These are phyloP conservation scores for Odontocolon sp. DNA, from an alignment of 2,888 invertebrate genomes.

Conservation along the genomic window DNA sequence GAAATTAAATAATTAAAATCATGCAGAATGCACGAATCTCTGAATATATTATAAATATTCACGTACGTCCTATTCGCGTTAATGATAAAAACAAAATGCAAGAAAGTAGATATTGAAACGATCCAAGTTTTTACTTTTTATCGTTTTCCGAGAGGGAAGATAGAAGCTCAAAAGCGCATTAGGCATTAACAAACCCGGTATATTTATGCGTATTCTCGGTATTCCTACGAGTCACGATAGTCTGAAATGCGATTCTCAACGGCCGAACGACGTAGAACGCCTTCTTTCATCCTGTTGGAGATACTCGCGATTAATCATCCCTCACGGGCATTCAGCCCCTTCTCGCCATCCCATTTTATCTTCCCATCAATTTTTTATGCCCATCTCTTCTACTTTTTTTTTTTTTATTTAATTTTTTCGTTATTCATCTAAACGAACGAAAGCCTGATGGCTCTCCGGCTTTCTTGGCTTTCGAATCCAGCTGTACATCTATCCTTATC, in stretches of 20 bases:
- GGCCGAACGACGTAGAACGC: constrained; percentile 16
- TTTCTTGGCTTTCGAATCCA: neutral
- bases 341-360: neutral
- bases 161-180: neutral
- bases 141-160: neutral
- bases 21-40: too few relatives aligned
- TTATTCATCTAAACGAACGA: neutral
- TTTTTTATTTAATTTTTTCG: constrained; percentile 2
- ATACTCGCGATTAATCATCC: constrained; percentile 47
- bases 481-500: neutral
- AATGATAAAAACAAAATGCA: neutral
- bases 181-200: constrained; percentile 6
- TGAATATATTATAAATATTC: too few relatives aligned
- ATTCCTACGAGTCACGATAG: constrained; percentile 35
- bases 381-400: neutral
- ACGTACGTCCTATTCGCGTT: too few relatives aligned
- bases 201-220: constrained; percentile 30
- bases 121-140: constrained; percentile 5
- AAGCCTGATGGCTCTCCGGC: neutral
- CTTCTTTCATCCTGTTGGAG: constrained; percentile 11
- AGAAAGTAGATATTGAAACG: neutral
- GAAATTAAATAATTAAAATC: too few relatives aligned
- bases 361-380: constrained; percentile 17
- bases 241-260: constrained; percentile 36
- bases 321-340: constrained; percentile 23